These are phyloP conservation scores for Drosophila insularis DNA, from an alignment of 1,140 invertebrate species.

Conservation along the genomic window DNA sequence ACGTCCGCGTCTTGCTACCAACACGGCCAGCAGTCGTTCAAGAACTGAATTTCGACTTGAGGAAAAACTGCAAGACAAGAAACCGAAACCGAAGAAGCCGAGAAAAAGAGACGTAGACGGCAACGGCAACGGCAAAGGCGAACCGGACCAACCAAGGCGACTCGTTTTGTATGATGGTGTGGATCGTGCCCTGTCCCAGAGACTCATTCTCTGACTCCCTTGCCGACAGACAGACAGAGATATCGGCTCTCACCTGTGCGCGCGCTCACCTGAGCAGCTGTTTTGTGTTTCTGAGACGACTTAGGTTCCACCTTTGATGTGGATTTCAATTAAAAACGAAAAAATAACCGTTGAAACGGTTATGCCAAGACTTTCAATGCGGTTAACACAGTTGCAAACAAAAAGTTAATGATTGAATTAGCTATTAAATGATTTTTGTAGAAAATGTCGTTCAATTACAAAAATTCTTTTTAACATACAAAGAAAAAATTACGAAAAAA, in stretches of 20 bases:
- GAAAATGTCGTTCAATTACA: no score
- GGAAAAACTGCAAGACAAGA: conserved; percentile 49
- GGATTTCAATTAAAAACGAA: conserved; percentile 24
- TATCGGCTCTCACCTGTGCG: conserved; percentile 21
- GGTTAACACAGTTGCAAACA: not conserved
- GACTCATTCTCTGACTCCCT: conserved; percentile 3
- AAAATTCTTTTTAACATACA: no score
- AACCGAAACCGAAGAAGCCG: not conserved
- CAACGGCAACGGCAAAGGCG: no score
- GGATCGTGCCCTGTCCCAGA: conserved; percentile 41
- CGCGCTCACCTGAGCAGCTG: conserved; percentile 35
- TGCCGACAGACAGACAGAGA: not conserved
- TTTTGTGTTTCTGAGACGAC: conserved; percentile 10
- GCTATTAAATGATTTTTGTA: not conserved
- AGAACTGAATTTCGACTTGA: conserved; percentile 46
- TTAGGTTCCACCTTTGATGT: conserved; percentile 31
- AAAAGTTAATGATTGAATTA: not conserved
- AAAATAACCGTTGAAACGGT: conserved; percentile 33
- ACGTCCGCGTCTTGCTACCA: conserved; percentile 46
- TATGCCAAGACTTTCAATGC: conserved; percentile 1
- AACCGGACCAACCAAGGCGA: conserved; percentile 19
- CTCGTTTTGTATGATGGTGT: conserved; percentile 20
- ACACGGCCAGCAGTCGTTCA: conserved; percentile 58
- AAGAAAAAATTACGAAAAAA: no score
- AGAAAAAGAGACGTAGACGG: not conserved